These are phyloP conservation scores for Synaphobranchus kaupii DNA, from an alignment of 2,797 vertebrate species.

Conservation along the genomic window DNA sequence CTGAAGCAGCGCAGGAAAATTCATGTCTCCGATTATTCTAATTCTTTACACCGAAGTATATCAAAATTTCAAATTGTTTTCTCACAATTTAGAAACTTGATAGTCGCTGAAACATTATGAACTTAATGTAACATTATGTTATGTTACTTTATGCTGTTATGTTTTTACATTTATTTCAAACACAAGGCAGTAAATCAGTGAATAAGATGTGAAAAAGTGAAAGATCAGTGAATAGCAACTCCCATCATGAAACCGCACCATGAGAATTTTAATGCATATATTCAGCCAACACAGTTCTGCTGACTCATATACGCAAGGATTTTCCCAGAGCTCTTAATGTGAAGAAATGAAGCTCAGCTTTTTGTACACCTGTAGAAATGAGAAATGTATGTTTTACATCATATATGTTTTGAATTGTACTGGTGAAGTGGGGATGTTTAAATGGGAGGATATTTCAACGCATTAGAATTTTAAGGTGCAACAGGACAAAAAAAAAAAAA, in stretches of 20 bases:
- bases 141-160: too few species aligned
- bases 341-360: neutral
- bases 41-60: neutral
- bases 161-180: neutral
- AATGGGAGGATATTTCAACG: neutral
- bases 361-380: neutral
- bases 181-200: neutral
- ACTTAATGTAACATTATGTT: neutral
- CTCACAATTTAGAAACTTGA: neutral
- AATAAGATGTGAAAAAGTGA: too few species aligned
- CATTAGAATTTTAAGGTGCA: neutral
- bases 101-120: neutral
- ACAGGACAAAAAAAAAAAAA: too few species aligned
- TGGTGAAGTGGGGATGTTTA: neutral
- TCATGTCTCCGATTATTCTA: neutral
- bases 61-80: neutral
- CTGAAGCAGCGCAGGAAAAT: constrained; percentile 9
- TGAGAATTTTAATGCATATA: neutral
- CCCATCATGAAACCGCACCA: neutral
- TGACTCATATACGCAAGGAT: neutral
- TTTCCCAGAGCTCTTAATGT: neutral
- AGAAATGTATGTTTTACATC: neutral
- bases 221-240: neutral
- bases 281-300: neutral
- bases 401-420: neutral